phyloP scores from a whole-genome alignment of 2,113 vertebrate genomes.

The Pelecanus crispus region DNA sequence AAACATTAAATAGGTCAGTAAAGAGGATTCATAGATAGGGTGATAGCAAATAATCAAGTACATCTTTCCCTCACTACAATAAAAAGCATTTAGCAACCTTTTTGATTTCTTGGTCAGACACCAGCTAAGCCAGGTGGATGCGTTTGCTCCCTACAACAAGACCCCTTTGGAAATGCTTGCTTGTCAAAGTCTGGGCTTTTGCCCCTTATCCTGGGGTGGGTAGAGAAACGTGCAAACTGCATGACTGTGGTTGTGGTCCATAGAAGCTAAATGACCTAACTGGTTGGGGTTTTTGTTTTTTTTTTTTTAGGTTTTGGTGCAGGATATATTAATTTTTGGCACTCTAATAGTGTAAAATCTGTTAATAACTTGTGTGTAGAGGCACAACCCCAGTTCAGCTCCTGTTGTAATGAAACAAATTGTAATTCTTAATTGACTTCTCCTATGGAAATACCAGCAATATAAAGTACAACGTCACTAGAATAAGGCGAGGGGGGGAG shows the following conservation, averaged over 20 bases:
- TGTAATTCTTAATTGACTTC: slow-evolving; percentile 35
- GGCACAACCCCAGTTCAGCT: neutral
- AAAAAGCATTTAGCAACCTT: neutral
- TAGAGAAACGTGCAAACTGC: neutral
- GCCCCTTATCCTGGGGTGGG: neutral
- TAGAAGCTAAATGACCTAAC: neutral
- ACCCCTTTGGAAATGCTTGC: neutral
- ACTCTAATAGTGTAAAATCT: neutral
- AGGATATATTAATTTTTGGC: neutral
- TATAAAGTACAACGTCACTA: slow-evolving; percentile 20
- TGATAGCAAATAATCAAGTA: neutral
- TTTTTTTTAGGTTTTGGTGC: neutral
- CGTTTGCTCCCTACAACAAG: neutral
- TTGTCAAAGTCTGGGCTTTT: neutral
- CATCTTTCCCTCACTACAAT: neutral
- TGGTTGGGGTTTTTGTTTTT: too few relatives aligned
- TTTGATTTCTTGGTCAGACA: neutral
- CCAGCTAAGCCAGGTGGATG: neutral
- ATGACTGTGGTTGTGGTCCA: neutral
- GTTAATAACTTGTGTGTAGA: neutral
- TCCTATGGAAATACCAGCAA: neutral
- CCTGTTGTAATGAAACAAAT: slow-evolving; percentile 10
- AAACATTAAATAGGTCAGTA: neutral
- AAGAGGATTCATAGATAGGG: too few relatives aligned
- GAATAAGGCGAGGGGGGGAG: neutral